These are phyloP conservation scores for Heterodera carotae DNA, from an alignment of 1,140 invertebrate species.

Conservation along the genomic window DNA sequence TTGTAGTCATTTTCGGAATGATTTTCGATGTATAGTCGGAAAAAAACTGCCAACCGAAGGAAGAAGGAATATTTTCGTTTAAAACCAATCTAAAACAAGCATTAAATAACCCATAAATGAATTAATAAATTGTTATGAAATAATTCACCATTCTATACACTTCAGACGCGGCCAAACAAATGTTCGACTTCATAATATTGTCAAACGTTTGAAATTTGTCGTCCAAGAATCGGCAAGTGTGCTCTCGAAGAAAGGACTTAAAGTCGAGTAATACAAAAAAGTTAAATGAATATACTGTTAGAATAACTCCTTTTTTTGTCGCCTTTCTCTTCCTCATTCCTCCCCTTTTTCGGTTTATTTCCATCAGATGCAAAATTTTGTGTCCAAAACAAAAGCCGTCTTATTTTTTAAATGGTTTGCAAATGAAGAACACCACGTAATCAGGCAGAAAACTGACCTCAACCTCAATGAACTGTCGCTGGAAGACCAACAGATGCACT, in stretches of 20 bases:
- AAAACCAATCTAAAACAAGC: slow-evolving; percentile 63
- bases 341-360: too few relatives aligned
- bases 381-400: too few relatives aligned
- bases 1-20: slow-evolving; percentile 44
- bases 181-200: slow-evolving; percentile 55
- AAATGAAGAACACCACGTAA: too few relatives aligned
- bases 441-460: too few relatives aligned
- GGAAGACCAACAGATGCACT: slow-evolving; percentile 41
- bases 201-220: slow-evolving; percentile 59
- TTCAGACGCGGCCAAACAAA: slow-evolving; percentile 55
- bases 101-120: neutral
- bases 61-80: slow-evolving; percentile 59
- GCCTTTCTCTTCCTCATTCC: too few relatives aligned
- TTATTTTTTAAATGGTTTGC: too few relatives aligned
- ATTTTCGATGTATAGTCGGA: slow-evolving; percentile 55
- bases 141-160: slow-evolving; percentile 54
- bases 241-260: slow-evolving; percentile 59
- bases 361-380: neutral
- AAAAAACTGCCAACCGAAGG: slow-evolving; percentile 59
- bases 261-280: slow-evolving; percentile 24
- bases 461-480: slow-evolving; percentile 54
- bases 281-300: too few relatives aligned
- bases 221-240: slow-evolving; percentile 63
- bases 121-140: slow-evolving; percentile 14
- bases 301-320: too few relatives aligned